Evolutionary conservation across 2,888 invertebrate species (phyloP).

Genomic region (Andrena dorsata): DNA sequence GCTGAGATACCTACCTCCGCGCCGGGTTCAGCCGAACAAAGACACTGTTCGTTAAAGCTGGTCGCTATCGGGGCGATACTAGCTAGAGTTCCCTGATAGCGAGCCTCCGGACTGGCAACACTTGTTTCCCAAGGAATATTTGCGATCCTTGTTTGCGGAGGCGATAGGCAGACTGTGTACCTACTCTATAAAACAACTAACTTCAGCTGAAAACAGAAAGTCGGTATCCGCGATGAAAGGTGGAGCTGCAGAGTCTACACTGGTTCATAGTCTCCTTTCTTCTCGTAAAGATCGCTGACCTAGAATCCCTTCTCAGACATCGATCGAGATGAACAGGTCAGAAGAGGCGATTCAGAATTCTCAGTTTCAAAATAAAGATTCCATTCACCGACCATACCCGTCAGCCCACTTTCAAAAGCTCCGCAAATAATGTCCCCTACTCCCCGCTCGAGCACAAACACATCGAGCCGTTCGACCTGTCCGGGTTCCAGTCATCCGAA

Average conservation of each 20-base stretch:
- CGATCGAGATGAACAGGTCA: too few species aligned
- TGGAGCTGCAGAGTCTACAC: neutral
- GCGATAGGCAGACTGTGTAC: neutral
- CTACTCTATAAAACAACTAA: neutral
- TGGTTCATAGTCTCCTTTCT: neutral
- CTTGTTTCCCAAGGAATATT: constrained; percentile 18
- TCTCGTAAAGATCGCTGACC: too few species aligned
- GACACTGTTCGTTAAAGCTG: constrained; percentile 5
- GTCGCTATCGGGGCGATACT: constrained; percentile 9
- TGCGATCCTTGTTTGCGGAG: constrained; percentile 12
- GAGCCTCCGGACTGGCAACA: neutral
- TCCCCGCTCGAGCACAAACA: neutral
- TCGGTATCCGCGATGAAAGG: neutral
- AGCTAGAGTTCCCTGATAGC: neutral
- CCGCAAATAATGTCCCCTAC: neutral
- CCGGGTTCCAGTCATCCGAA: neutral
- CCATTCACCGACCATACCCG: neutral
- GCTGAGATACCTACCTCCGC: neutral
- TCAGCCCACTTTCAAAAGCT: neutral
- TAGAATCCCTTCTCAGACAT: too few species aligned
- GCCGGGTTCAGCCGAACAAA: constrained; percentile 1
- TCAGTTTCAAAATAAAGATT: neutral
- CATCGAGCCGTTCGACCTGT: too few species aligned
- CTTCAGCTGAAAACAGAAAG: neutral
- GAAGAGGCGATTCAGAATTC: neutral